Evolutionary conservation across 2,797 vertebrate genomes (phyloP).

Genomic region (Glossophaga mutica): DNA sequence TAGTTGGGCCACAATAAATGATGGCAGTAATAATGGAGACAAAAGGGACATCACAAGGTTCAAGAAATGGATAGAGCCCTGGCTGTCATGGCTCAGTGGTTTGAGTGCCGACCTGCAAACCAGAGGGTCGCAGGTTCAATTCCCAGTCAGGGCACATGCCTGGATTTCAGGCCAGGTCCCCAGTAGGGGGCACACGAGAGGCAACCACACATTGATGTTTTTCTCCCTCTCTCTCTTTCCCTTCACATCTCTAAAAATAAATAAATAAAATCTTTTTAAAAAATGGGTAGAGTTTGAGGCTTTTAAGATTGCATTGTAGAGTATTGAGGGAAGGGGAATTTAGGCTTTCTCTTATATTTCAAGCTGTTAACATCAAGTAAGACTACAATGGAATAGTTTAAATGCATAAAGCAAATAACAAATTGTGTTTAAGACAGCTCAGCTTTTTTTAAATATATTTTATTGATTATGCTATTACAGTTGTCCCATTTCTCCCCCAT

Average conservation of each 20-base stretch:
- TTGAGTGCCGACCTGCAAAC: too few species aligned
- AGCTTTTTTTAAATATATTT: background rate
- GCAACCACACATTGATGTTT: too few species aligned
- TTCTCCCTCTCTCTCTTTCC: too few species aligned
- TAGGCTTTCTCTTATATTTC: background rate
- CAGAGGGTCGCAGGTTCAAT: too few species aligned
- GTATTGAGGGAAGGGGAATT: background rate
- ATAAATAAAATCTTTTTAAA: background rate
- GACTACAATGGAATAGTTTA: background rate
- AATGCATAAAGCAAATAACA: conserved; percentile 1
- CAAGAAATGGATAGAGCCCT: background rate
- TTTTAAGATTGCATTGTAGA: conserved; percentile 5
- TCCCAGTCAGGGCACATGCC: too few species aligned
- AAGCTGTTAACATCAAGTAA: background rate
- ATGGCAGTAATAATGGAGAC: background rate
- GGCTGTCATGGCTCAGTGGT: too few species aligned
- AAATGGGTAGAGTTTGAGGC: background rate
- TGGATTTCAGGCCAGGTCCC: too few species aligned
- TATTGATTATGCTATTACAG: too few species aligned
- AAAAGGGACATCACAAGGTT: background rate
- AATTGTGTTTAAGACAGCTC: background rate
- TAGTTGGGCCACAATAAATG: background rate
- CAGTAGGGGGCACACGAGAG: too few species aligned
- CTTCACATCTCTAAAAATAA: too few species aligned
- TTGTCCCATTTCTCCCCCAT: too few species aligned